Conservation (phyloP, 2,888 invertebrate species). For the Oscheius onirici region DNA sequence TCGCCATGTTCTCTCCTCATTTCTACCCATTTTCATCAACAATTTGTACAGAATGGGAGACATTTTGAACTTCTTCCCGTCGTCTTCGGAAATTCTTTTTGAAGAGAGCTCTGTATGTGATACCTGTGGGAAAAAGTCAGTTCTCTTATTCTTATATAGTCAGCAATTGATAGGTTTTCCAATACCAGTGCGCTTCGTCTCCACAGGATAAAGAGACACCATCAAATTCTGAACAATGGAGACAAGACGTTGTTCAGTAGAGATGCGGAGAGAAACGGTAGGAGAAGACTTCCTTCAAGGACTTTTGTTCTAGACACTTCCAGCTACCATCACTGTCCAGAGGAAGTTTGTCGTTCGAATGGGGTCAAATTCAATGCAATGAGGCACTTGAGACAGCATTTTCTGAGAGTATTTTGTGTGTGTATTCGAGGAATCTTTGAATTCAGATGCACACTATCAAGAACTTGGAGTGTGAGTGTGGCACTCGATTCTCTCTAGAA, state of each 20-base stretch:
- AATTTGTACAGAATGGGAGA: no score
- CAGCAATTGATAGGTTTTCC: neutral
- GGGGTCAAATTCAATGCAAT: constrained; percentile 34
- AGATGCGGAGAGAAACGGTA: neutral
- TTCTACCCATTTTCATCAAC: no score
- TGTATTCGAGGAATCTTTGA: neutral
- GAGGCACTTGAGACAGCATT: constrained; percentile 40
- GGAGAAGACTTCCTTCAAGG: neutral
- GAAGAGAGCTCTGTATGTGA: no score
- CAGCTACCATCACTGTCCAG: constrained; percentile 37
- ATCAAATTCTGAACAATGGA: neutral
- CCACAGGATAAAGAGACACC: neutral
- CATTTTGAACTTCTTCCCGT: no score
- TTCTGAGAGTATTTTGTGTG: constrained; percentile 22
- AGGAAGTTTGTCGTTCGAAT: constrained; percentile 16
- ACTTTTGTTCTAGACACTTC: no score
- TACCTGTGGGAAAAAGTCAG: no score
- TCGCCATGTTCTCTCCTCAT: neutral
- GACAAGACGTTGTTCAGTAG: neutral
- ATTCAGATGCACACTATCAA: constrained; percentile 40
- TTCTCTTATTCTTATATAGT: no score
- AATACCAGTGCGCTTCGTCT: neutral
- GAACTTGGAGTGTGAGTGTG: constrained; percentile 40
- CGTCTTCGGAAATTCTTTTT: no score
- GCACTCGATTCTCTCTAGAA: constrained; percentile 34